A percentile compares a stretch with the other conserved stretches of the same genome.
Conservation (phyloP, 1,140 invertebrate species). For the Pseudomyrmex gracilis region DNA sequence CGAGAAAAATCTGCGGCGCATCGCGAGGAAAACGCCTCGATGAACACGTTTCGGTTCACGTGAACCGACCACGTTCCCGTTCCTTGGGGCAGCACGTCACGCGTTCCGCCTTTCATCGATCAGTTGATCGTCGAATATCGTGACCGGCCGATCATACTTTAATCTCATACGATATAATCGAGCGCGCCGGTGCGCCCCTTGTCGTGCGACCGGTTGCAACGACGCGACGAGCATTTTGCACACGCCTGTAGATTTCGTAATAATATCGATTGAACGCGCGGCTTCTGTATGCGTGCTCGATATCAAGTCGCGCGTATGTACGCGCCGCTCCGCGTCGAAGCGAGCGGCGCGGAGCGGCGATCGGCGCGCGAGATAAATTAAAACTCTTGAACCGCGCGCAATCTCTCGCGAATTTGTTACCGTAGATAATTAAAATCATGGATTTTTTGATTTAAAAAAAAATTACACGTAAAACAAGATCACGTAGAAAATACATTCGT, state of each 20-base stretch:
- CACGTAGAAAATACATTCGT: background rate
- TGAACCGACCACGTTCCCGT: conserved; percentile 35
- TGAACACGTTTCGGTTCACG: conserved; percentile 34
- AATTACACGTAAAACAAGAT: no score
- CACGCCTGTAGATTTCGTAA: conserved; percentile 70
- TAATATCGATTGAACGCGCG: conserved; percentile 67
- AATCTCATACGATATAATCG: conserved; percentile 70
- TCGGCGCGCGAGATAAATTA: conserved; percentile 45
- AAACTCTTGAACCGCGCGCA: background rate
- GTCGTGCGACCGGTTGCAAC: conserved; percentile 68
- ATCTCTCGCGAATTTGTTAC: no score
- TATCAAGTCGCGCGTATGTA: conserved; percentile 20
- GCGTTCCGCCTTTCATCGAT: conserved; percentile 68
- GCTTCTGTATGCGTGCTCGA: conserved; percentile 60
- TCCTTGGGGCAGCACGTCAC: conserved; percentile 40
- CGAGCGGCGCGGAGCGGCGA: conserved; percentile 40
- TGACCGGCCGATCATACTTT: conserved; percentile 73
- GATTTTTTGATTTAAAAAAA: no score
- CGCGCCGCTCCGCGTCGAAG: conserved; percentile 20
- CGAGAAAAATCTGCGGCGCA: conserved; percentile 11
- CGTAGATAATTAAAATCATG: no score
- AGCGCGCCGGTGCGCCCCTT: conserved; percentile 68
- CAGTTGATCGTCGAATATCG: conserved; percentile 73
- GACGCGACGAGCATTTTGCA: conserved; percentile 72
- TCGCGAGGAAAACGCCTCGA: conserved; percentile 24